These are phyloP conservation scores for Xylocopa sonorina DNA, from an alignment of 1,140 invertebrate genomes.

Conservation along the genomic window DNA sequence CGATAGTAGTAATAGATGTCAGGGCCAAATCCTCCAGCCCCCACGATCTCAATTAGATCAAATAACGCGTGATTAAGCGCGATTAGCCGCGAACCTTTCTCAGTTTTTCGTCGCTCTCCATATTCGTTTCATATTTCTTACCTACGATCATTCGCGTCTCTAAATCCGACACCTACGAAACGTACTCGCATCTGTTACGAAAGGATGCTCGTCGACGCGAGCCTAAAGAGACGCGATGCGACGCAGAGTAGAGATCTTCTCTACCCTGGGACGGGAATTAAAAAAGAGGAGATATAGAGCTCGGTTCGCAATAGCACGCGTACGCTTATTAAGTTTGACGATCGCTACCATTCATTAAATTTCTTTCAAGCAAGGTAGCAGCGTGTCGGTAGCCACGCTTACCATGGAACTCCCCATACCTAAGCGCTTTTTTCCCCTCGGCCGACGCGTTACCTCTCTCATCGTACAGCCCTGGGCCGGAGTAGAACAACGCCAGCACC, in stretches of 20 bases:
- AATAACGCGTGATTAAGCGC: slow-evolving; percentile 75
- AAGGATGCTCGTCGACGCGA: no score
- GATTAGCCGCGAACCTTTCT: slow-evolving; percentile 63
- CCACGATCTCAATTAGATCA: slow-evolving; percentile 76
- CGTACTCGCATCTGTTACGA: no score
- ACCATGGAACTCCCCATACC: slow-evolving; percentile 48
- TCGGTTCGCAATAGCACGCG: slow-evolving; percentile 38
- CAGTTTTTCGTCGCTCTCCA: slow-evolving; percentile 48
- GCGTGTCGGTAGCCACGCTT: slow-evolving; percentile 51
- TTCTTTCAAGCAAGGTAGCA: slow-evolving; percentile 55
- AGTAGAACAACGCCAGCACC: slow-evolving; percentile 48
- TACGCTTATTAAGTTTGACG: slow-evolving; percentile 63
- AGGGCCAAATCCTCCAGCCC: slow-evolving; percentile 74
- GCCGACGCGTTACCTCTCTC: slow-evolving; percentile 33
- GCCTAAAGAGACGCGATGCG: no score
- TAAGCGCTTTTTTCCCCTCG: slow-evolving; percentile 31
- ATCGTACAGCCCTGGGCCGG: slow-evolving; percentile 48
- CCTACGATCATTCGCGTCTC: no score
- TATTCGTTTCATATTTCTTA: no score
- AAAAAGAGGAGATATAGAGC: neutral
- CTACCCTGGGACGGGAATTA: neutral
- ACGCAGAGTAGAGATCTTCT: neutral
- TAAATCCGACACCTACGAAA: no score
- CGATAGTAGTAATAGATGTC: slow-evolving; percentile 76
- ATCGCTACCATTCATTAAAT: slow-evolving; percentile 75